A percentile compares a stretch with the other conserved stretches of the same genome.
Conservation (phyloP, 2,797 vertebrate species). For the Tapera naevia region DNA sequence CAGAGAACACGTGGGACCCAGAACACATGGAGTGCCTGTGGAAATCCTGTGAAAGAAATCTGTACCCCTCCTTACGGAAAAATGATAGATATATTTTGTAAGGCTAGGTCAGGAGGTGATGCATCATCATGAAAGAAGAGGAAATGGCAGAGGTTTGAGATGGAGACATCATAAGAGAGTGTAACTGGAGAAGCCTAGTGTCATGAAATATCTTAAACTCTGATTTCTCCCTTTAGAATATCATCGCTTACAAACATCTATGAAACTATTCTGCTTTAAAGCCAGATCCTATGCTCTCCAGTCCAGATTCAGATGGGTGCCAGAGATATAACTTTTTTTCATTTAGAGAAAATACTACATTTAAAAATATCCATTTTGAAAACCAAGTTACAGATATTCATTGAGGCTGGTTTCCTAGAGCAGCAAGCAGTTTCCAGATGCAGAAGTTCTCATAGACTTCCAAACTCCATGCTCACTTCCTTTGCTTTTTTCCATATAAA, state of each 20-base stretch:
- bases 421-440: background rate
- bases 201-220: background rate
- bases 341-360: background rate
- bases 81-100: background rate
- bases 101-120: fast-evolving
- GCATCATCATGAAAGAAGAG: fast-evolving
- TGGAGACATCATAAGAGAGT: no score
- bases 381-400: background rate
- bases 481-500: background rate
- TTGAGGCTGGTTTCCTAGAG: background rate
- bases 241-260: background rate
- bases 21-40: fast-evolving
- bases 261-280: background rate
- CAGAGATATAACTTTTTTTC: background rate
- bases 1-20: fast-evolving
- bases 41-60: background rate
- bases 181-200: background rate
- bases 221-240: background rate
- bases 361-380: background rate
- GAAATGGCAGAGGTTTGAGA: background rate
- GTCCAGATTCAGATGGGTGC: background rate
- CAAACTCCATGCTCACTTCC: background rate
- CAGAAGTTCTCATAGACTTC: background rate
- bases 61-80: background rate
- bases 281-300: background rate